Base-by-base conservation (phyloP, 2,888 invertebrate genomes). In the Harpalus rufipes region DNA sequence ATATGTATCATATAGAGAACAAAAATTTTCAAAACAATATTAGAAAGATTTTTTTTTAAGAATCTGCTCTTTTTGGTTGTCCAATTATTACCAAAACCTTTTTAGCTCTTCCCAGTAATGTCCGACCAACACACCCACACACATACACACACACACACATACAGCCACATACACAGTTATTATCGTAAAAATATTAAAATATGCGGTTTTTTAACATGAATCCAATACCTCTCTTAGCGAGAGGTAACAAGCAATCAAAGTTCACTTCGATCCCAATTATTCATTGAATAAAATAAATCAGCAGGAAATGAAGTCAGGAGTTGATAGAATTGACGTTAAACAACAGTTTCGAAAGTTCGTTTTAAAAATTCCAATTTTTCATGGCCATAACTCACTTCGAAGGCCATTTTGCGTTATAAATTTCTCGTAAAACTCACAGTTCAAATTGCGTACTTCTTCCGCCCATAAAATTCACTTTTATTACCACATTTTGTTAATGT, bases 391-490 rank as follows among this genome's bases (percentile, higher is more conserved):
- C 72, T 74, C 72, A 44, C 44, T 74, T 74, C 44, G 44, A 16
- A 74, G 72, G 72, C 72, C 72, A 16, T 74, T 74, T 74, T 74
- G 51, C 18, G 72, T 74, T 74, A 74, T 74, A 74, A 74, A 74
- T 74, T 74, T 74, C 51, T 51, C 72, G 44, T 74, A 74, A 74
- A 74, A 74, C 18, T 51, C 72, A 74, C 41, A 16, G 72, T 74
- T 74, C 14, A 44, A 74, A 74, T 74, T 44, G 72, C 72, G 44
- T 18, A 74, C 72, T 74, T 74, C 41, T 74, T 74, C 72, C 72
- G 72, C 72, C 44, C 72, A 74, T 74, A 74, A 74, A 74, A 74
- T 74, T 44, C 18, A 74, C 21, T 74, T 68, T 74, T 74, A 74
- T 74, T 74, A 18, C 72, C 44, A 44, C 44, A 44, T 74, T 74